Evolutionary conservation across 2,888 invertebrate genomes (phyloP), one percentile per base, ranked within the genome.

Genomic region (Sycophila texana): DNA sequence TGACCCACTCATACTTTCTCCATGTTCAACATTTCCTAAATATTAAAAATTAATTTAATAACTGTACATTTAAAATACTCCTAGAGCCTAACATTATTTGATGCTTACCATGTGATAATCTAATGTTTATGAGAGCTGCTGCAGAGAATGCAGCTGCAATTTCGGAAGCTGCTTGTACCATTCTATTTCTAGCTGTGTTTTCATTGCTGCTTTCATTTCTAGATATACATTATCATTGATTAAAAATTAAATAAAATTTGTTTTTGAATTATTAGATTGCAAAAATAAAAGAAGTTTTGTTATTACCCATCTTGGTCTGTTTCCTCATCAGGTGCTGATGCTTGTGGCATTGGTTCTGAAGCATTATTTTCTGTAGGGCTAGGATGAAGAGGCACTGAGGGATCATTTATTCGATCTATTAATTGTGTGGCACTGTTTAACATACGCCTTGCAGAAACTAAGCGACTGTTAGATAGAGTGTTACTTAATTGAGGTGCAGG

Each of bases 401-500:
- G 89, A 85, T 90, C 88, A 55, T 93, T 92, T 20, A 93, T 85
- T 78, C 90, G 90, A 80, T 91, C 88, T 16, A 93, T 86, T 16
- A 91, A 86, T 3, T 89, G 88, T 75, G 90, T 89, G 3, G 92
- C 92, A 60, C 90, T 89, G 16, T 88, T 86, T 16, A 93, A 83
- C 92, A 93, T 92, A 66, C 91, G 89, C 82, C 89, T 89, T 14
- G 92, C 92, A 47, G 92, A 90, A 79, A 90, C 88, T 70, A 93
- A 86, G n/a, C 93, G 91, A 83, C 92, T 92, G 49, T 90, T 91
- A 7, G 92, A 91, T 70, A 92, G 84, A 82, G 91, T 91, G 75
- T 91, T 92, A 68, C 92, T 92, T 55, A 92, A 90, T 68, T 91
- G 91, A 12, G 92, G 92, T 51, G 91, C 89, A 57, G 91, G 90